Evolutionary conservation across 1,140 invertebrate species (phyloP), one percentile per base, ranked within the genome.

Genomic region (Scaptomyza hsui): DNA sequence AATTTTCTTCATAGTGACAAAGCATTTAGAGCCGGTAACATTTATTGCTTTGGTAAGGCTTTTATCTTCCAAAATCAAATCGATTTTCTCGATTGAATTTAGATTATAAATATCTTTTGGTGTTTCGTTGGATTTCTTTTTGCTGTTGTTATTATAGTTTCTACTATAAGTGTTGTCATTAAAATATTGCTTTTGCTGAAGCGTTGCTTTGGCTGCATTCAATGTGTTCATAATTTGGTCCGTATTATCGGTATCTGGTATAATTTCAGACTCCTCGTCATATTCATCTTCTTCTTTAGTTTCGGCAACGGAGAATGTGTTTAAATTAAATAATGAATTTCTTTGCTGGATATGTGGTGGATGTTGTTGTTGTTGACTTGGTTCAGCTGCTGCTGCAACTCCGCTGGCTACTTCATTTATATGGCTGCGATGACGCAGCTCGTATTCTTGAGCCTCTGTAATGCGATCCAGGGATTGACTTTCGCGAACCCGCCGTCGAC

Each of bases 401-500:
- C 60, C 56, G 19, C 75, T 67, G 26, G 70, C 39, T 57, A 55
- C 65, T 39, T 85, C 74, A 29, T 59, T 55, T 86, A 81, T 72
- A 32, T 79, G 49, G 83, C 79, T 64, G 62, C 89, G 75, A 76
- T 90, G 89, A 68, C 91, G 90, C 65, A 81, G 71, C 68, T 94
- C 93, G n/a, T 93, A 93, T 91, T 95, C 95, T 78, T 95, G 94
- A 12, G 95, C 95, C 91, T 96, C 95, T 9, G 95, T 96, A 39
- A 97, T 97, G 21, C 96, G 93, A 89, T 97, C 96, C 18, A 97
- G 90, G 6, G 95, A 96, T 77, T 96, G 95, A 78, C 95, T 96
- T 91, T 96, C 96, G 5, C 96, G 92, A 15, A 96, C 91, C 2
- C 95, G 92, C 69, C 94, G 47, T 68, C 95, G 92, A 53, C 94